Evolutionary conservation across 1,140 invertebrate genomes (phyloP).

Genomic region (Tetramorium parvispinum): DNA sequence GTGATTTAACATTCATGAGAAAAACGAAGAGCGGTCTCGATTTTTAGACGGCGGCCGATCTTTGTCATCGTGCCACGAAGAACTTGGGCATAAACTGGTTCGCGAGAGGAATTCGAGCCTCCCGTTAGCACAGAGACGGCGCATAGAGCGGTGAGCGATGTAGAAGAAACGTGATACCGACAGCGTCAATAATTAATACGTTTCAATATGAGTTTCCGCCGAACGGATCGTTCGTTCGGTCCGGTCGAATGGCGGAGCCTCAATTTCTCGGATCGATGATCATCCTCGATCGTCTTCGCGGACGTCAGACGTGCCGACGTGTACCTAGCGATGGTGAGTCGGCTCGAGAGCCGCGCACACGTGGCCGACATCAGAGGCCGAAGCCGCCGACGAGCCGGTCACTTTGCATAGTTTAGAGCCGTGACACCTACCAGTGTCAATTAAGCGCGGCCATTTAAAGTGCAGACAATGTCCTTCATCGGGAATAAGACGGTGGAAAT

Average conservation of each 20-base stretch:
- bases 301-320: conserved; percentile 40
- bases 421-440: conserved; percentile 81
- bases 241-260: conserved; percentile 36
- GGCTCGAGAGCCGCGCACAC: conserved; percentile 37
- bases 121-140: conserved; percentile 29
- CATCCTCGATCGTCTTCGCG: conserved; percentile 47
- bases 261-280: conserved; percentile 60
- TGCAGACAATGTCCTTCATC: conserved; percentile 36
- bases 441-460: conserved; percentile 50
- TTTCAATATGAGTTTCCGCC: conserved; percentile 58
- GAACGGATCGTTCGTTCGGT: conserved; percentile 56
- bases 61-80: not conserved
- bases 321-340: conserved; percentile 8
- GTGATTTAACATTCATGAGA: not conserved
- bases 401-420: conserved; percentile 80
- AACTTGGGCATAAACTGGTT: conserved; percentile 31
- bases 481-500: conserved; percentile 12
- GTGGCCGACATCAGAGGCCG: conserved; percentile 50
- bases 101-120: conserved; percentile 37
- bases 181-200: conserved; percentile 57
- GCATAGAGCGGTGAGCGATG: conserved; percentile 57
- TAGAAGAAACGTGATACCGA: conserved; percentile 52
- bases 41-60: not conserved
- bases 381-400: conserved; percentile 60
- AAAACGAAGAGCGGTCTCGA: conserved; percentile 1